phyloP scores from a whole-genome alignment of 2,113 vertebrate species.

The Stictonetta naevosa region DNA sequence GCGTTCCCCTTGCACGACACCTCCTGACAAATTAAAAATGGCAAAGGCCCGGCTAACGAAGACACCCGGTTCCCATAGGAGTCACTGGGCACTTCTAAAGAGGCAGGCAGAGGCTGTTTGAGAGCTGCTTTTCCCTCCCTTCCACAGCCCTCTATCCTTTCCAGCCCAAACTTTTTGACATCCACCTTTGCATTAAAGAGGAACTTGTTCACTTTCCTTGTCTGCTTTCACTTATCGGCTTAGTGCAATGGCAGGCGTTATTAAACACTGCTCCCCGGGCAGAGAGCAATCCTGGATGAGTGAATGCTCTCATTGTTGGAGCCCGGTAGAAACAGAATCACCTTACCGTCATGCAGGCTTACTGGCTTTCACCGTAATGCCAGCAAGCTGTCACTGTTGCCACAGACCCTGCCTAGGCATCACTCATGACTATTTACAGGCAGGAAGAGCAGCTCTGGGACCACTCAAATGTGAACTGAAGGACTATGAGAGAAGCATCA shows the following conservation, averaged over 20 bases:
- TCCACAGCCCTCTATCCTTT: background rate
- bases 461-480: background rate
- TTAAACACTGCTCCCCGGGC: background rate
- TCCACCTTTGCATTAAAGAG: background rate
- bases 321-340: constrained; percentile 30
- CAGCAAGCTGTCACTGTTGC: constrained; percentile 23
- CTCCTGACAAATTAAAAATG: background rate
- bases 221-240: constrained; percentile 5
- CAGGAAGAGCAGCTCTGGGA: constrained; percentile 3
- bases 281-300: constrained; percentile 9
- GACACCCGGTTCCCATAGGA: background rate
- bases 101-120: background rate
- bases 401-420: background rate
- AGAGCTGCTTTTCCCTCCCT: background rate
- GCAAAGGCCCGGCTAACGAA: background rate
- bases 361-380: constrained; percentile 18
- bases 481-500: background rate
- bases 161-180: background rate
- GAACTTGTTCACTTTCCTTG: background rate
- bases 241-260: background rate
- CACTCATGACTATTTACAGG: background rate
- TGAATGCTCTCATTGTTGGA: constrained; percentile 40
- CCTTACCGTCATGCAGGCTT: constrained; percentile 43
- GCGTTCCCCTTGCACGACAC: background rate
- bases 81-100: background rate